A percentile compares a stretch with the other conserved stretches of the same genome.
These are phyloP conservation scores for Penelope pileata DNA, from an alignment of 2,113 vertebrate species.

Conservation along the genomic window DNA sequence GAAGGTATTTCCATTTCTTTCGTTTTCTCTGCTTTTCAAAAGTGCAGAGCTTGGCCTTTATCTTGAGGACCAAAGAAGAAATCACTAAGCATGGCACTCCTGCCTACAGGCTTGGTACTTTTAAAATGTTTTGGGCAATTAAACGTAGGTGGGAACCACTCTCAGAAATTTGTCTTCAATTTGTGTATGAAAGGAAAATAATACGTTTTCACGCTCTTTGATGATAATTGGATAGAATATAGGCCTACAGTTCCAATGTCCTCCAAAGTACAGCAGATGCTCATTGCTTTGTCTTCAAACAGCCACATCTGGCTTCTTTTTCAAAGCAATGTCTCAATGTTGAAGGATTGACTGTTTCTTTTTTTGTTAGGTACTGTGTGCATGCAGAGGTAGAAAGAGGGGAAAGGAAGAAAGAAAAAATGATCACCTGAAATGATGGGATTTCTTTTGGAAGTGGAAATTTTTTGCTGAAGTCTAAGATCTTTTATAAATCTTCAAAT, in stretches of 20 bases:
- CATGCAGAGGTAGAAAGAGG: not conserved
- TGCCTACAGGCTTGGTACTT: conserved; percentile 79
- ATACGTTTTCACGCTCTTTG: conserved; percentile 56
- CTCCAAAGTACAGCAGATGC: conserved; percentile 60
- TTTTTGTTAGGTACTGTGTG: not conserved
- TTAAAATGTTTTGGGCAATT: conserved; percentile 82
- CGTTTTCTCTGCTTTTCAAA: conserved; percentile 66
- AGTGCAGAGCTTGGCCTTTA: conserved; percentile 70
- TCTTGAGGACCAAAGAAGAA: conserved; percentile 61
- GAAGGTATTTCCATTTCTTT: conserved; percentile 80
- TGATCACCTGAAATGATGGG: conserved; percentile 27
- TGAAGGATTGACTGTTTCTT: not conserved
- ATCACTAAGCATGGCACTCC: conserved; percentile 69
- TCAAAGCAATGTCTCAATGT: not conserved
- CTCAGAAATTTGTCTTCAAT: conserved; percentile 18
- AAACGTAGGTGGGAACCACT: not conserved
- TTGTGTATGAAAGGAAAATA: conserved; percentile 13
- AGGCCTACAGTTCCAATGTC: conserved; percentile 60
- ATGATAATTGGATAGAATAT: conserved; percentile 74
- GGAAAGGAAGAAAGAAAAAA: conserved; percentile 13
- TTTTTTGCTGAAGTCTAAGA: not conserved
- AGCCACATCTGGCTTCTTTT: conserved; percentile 12
- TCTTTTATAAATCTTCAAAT: conserved; percentile 27
- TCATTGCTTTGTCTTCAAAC: conserved; percentile 60
- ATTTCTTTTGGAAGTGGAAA: conserved; percentile 36